These are phyloP conservation scores for Epinotia ramella DNA, from an alignment of 2,888 invertebrate species.

Conservation along the genomic window DNA sequence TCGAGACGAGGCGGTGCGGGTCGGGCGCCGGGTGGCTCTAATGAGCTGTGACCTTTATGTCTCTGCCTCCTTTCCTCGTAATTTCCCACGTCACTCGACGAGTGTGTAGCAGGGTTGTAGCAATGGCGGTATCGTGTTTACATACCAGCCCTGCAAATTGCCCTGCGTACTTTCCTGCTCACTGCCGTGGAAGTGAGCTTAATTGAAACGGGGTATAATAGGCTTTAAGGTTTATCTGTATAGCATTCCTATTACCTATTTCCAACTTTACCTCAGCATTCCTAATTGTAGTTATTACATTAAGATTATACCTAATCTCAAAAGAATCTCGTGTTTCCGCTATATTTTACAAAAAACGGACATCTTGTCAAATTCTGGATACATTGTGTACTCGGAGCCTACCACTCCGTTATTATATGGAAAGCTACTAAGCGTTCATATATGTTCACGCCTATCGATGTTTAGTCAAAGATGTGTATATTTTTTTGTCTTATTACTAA, in stretches of 20 bases:
- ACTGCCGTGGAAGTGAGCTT: too few species aligned
- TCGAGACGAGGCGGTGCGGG: too few species aligned
- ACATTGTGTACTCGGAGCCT: neutral
- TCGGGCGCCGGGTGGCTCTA: too few species aligned
- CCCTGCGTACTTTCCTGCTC: too few species aligned
- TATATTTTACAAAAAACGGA: neutral
- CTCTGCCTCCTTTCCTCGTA: too few species aligned
- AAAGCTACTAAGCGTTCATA: neutral
- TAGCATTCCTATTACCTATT: conserved; percentile 29
- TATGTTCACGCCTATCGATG: neutral
- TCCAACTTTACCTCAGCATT: conserved; percentile 29
- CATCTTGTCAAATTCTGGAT: neutral
- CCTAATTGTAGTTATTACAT: conserved; percentile 12
- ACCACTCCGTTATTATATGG: too few species aligned
- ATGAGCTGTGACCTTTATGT: too few species aligned
- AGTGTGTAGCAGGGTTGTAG: too few species aligned
- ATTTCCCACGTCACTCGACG: too few species aligned
- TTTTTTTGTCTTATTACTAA: neutral
- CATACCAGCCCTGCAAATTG: too few species aligned
- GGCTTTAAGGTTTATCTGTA: neutral
- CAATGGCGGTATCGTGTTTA: too few species aligned
- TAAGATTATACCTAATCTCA: conserved; percentile 6
- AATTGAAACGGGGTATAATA: neutral
- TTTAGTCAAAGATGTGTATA: too few species aligned
- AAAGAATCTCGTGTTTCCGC: conserved; percentile 3